Evolutionary conservation across 2,888 invertebrate species (phyloP), one percentile per base, ranked within the genome.

Genomic region (Epinotia nisella): DNA sequence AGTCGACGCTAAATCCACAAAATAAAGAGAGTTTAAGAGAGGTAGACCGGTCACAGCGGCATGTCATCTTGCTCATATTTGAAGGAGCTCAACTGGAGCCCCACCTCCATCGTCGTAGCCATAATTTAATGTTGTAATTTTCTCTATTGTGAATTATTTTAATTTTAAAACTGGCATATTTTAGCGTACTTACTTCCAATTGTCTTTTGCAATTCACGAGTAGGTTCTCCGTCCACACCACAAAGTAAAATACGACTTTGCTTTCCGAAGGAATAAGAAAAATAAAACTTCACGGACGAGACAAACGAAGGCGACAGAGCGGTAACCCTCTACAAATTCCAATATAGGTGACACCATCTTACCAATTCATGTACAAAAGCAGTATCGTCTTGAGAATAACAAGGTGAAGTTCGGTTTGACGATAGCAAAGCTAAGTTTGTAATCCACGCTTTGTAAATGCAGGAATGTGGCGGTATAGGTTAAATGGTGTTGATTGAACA

Each of bases 401-500:
- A 61, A 15, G 61, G 41, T n/a, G 10, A n/a, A 29, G 58, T 29
- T n/a, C 4, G 24, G 56, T 58, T 29, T 29, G 29, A 29, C 29
- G n/a, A n/a, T 29, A 29, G 29, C 58, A 29, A 39, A 59, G 17
- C 11, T 59, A 29, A 29, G 56, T 58, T 56, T 58, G 71, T 41
- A 17, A 41, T 53, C 35, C 53, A 11, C 29, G 45, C 60, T 71
- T 67, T 66, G 71, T 56, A 61, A 62, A 55, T 67, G 29, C 55
- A 66, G 66, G 71, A 67, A 71, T 71, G 60, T 71, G 41, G 29
- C 15, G 41, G 60, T 29, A n/a, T 55, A 56, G 60, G 60, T 60
- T 66, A 71, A 71, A 71, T 61, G 71, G 66, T 67, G 60, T 60
- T 61, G 71, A 67, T 71, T 71, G 71, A 55, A 61, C 60, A 29